Percentiles rank a stretch among this genome's conserved stretches.
Conservation (phyloP, 2,888 invertebrate species). For the Himalopsyche tibetana region DNA sequence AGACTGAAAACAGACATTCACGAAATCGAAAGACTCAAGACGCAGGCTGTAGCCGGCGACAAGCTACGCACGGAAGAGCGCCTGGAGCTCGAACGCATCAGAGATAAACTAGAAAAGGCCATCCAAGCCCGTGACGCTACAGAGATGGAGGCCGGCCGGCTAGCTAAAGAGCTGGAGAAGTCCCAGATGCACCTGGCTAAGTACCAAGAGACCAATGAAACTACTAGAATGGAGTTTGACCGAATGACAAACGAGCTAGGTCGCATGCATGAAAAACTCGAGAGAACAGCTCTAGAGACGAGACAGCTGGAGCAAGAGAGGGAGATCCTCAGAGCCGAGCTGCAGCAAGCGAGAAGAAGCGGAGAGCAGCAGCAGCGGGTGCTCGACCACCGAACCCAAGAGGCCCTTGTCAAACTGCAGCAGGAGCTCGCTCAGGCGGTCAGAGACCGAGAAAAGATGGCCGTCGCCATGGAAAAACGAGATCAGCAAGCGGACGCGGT, state of each 20-base stretch:
- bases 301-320: constrained; percentile 85
- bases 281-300: constrained; percentile 83
- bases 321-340: constrained; percentile 83
- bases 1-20: constrained; percentile 74
- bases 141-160: constrained; percentile 89
- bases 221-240: constrained; percentile 90
- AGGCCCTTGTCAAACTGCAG: constrained; percentile 83
- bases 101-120: constrained; percentile 91
- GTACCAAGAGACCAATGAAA: constrained; percentile 89
- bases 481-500: constrained; percentile 88
- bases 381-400: constrained; percentile 83
- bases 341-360: constrained; percentile 80
- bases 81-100: constrained; percentile 88
- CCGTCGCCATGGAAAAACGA: constrained; percentile 85
- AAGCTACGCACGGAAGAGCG: constrained; percentile 82
- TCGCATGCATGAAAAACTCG: constrained; percentile 87
- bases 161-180: constrained; percentile 91
- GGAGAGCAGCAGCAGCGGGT: constrained; percentile 81
- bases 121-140: constrained; percentile 88
- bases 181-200: constrained; percentile 89
- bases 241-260: constrained; percentile 89
- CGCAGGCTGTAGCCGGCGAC: constrained; percentile 82
- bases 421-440: constrained; percentile 85
- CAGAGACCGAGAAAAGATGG: constrained; percentile 87
- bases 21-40: constrained; percentile 86